These are phyloP conservation scores for Congeria kusceri DNA, from an alignment of 2,888 invertebrate genomes.

Conservation along the genomic window DNA sequence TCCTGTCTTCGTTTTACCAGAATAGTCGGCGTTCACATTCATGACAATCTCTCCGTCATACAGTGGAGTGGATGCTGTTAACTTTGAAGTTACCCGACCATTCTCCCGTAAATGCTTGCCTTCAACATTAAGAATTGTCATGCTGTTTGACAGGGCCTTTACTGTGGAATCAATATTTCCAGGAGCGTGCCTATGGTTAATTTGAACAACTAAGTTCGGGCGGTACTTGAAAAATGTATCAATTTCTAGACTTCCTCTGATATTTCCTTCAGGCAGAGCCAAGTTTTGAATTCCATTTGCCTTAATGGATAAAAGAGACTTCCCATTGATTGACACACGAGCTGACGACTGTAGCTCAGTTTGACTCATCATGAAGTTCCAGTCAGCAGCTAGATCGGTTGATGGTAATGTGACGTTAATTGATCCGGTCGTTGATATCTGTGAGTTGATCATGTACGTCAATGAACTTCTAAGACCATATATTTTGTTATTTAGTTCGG, in stretches of 20 bases:
- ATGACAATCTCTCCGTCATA: conserved; percentile 50
- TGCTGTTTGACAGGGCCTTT: conserved; percentile 45
- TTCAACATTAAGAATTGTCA: conserved; percentile 41
- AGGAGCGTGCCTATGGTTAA: conserved; percentile 67
- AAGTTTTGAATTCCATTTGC: conserved; percentile 62
- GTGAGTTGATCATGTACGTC: conserved; percentile 52
- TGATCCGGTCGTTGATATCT: conserved; percentile 68
- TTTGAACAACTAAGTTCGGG: conserved; percentile 54
- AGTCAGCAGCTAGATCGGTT: conserved; percentile 56
- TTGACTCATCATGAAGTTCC: conserved; percentile 68
- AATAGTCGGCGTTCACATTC: conserved; percentile 54
- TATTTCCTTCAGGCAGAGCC: conserved; percentile 34
- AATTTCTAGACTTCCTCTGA: conserved; percentile 58
- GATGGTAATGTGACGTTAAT: conserved; percentile 64
- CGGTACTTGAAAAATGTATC: conserved; percentile 60
- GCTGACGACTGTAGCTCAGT: conserved; percentile 56
- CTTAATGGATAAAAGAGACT: conserved; percentile 45
- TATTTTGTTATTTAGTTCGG: conserved; percentile 53
- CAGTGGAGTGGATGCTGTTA: conserved; percentile 56
- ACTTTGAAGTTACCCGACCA: conserved; percentile 45
- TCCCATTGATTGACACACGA: conserved; percentile 58
- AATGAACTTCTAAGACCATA: conserved; percentile 62
- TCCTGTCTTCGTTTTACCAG: conserved; percentile 5
- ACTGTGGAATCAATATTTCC: conserved; percentile 60
- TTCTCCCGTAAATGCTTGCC: conserved; percentile 55